A percentile compares a stretch with the other conserved stretches of the same genome.
Evolutionary conservation across 2,888 invertebrate species (phyloP).

Genomic region (Cheilosia impressa): DNA sequence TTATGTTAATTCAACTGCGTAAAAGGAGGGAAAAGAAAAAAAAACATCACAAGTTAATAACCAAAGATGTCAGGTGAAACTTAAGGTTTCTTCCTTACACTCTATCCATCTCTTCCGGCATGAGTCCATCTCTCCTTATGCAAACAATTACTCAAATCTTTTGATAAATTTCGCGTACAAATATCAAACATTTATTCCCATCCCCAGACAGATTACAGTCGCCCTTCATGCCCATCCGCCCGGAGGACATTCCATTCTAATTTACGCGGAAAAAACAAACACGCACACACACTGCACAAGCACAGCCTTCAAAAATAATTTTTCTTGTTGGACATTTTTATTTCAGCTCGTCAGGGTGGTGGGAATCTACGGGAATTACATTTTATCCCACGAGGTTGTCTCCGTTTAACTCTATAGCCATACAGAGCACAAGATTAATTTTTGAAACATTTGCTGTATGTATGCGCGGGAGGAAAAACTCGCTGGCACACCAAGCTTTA

Average conservation of each 20-base stretch:
- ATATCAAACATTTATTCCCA: slow-evolving; percentile 64
- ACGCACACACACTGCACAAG: background rate
- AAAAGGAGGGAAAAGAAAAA: background rate
- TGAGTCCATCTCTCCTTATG: slow-evolving; percentile 5
- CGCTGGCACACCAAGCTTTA: slow-evolving; percentile 68
- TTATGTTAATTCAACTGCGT: slow-evolving; percentile 41
- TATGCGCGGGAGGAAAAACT: slow-evolving; percentile 10
- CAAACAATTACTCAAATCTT: slow-evolving; percentile 67
- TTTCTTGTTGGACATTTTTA: slow-evolving; percentile 64
- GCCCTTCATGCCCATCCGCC: background rate
- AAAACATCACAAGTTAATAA: slow-evolving; percentile 50
- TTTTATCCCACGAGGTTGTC: slow-evolving; percentile 66
- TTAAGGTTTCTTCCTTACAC: slow-evolving; percentile 10
- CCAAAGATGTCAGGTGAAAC: slow-evolving; percentile 47
- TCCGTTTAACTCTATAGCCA: slow-evolving; percentile 56
- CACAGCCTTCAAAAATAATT: slow-evolving; percentile 51
- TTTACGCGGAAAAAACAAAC: slow-evolving; percentile 34
- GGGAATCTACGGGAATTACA: slow-evolving; percentile 40
- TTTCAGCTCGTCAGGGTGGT: slow-evolving; percentile 47
- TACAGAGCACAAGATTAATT: slow-evolving; percentile 68
- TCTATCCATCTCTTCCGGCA: background rate
- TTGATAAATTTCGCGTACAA: slow-evolving; percentile 68
- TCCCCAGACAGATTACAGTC: slow-evolving; percentile 58
- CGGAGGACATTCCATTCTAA: slow-evolving; percentile 61
- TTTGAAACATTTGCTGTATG: slow-evolving; percentile 69